Evolutionary conservation across 1,140 invertebrate genomes (phyloP).

Genomic region (Aphelenchoides besseyi): DNA sequence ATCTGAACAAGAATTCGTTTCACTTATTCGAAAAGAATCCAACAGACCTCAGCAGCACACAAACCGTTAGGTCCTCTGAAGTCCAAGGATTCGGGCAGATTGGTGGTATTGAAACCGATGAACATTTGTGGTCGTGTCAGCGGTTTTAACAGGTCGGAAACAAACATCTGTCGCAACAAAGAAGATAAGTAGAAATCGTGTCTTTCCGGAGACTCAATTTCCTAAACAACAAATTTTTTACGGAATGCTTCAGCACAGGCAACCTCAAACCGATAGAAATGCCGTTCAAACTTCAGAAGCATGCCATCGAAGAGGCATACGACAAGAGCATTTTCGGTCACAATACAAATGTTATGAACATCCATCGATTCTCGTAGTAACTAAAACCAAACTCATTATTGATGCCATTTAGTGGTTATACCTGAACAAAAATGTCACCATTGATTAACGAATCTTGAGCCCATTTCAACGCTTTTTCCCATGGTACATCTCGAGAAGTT

Average conservation of each 20-base stretch:
- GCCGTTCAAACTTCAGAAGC: conserved; percentile 29
- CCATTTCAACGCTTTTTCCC: conserved; percentile 44
- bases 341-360: conserved; percentile 29
- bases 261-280: conserved; percentile 43
- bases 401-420: background rate
- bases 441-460: conserved; percentile 44
- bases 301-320: conserved; percentile 38
- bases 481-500: conserved; percentile 31
- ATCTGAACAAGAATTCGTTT: background rate
- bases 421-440: conserved; percentile 45
- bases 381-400: conserved; percentile 19
- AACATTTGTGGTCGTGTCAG: conserved; percentile 34
- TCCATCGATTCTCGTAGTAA: conserved; percentile 18
- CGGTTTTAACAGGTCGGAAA: conserved; percentile 40
- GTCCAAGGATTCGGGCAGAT: conserved; percentile 38
- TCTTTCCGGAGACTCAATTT: conserved; percentile 25
- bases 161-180: conserved; percentile 36
- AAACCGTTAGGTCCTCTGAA: conserved; percentile 44
- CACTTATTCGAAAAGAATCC: background rate
- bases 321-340: conserved; percentile 43
- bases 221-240: conserved; percentile 39
- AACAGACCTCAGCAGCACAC: conserved; percentile 42
- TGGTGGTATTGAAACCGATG: conserved; percentile 33
- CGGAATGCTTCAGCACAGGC: no score
- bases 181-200: conserved; percentile 43